Percentiles rank a stretch among this genome's conserved stretches.
phyloP scores from a whole-genome alignment of 2,888 invertebrate genomes.

The Microctonus brassicae region DNA sequence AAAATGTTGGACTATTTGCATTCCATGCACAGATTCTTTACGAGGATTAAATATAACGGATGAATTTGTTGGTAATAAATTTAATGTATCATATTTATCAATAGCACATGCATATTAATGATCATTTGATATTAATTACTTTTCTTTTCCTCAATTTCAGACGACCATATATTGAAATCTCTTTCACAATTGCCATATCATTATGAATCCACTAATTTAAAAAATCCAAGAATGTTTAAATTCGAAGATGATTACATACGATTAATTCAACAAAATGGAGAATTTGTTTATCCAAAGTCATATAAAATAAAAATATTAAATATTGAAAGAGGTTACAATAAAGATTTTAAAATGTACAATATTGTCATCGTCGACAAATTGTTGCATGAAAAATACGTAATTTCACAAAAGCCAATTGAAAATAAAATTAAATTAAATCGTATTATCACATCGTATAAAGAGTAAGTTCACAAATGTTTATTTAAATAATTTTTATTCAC shows the following conservation, averaged over 20 bases:
- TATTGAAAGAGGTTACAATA: constrained; percentile 54
- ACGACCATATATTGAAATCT: constrained; percentile 53
- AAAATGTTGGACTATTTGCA: constrained; percentile 57
- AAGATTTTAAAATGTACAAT: constrained; percentile 52
- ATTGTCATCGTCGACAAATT: constrained; percentile 53
- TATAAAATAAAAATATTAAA: constrained; percentile 46
- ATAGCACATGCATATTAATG: too few relatives aligned
- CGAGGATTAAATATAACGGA: constrained; percentile 50
- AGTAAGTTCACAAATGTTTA: constrained; percentile 46
- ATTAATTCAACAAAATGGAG: constrained; percentile 37
- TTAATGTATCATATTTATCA: too few relatives aligned
- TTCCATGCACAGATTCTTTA: constrained; percentile 52
- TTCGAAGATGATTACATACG: constrained; percentile 42
- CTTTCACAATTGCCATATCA: constrained; percentile 38
- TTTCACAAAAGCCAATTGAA: constrained; percentile 17
- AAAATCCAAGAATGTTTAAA: constrained; percentile 42
- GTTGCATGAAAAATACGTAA: constrained; percentile 46
- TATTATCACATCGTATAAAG: constrained; percentile 49
- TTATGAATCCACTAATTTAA: constrained; percentile 42
- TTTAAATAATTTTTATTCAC: neutral
- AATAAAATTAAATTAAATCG: constrained; percentile 47
- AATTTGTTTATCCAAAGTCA: constrained; percentile 29
- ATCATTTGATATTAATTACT: neutral
- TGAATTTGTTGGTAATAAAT: constrained; percentile 51
- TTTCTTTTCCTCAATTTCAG: constrained; percentile 40